Evolutionary conservation across 1,140 invertebrate species (phyloP).

Genomic region (Drosophila carrolli): DNA sequence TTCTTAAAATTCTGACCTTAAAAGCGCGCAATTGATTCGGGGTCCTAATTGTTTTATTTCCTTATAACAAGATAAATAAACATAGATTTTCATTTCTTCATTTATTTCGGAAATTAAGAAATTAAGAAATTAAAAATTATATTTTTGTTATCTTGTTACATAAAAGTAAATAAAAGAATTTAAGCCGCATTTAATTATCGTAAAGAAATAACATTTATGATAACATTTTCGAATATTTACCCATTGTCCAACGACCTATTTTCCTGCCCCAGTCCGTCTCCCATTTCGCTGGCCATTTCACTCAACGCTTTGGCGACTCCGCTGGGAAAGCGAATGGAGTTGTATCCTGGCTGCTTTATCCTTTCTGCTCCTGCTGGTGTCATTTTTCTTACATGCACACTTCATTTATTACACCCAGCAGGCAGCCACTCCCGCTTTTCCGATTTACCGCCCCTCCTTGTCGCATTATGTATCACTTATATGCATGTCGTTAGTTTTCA

Average conservation of each 20-base stretch:
- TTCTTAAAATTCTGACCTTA: no score
- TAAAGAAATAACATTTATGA: no score
- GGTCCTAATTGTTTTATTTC: no score
- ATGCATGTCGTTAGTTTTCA: conserved; percentile 81
- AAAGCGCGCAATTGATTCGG: no score
- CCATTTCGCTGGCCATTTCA: conserved; percentile 58
- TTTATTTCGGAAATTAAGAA: no score
- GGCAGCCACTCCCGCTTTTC: conserved; percentile 18
- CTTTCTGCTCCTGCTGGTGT: conserved; percentile 37
- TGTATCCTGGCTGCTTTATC: conserved; percentile 39
- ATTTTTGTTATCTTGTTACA: no score
- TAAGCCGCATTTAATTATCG: no score
- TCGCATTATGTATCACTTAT: conserved; percentile 74
- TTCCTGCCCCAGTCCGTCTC: background rate
- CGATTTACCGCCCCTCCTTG: background rate
- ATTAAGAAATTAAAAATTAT: no score
- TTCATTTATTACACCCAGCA: conserved; percentile 74
- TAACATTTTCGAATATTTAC: no score
- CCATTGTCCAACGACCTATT: background rate
- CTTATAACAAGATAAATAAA: no score
- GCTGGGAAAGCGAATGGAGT: conserved; percentile 41
- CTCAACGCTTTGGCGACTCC: conserved; percentile 48
- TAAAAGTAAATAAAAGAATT: no score
- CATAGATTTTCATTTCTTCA: no score
- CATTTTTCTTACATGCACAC: conserved; percentile 77